These are phyloP conservation scores for Crypturellus undulatus DNA, from an alignment of 2,113 vertebrate species.

Conservation along the genomic window DNA sequence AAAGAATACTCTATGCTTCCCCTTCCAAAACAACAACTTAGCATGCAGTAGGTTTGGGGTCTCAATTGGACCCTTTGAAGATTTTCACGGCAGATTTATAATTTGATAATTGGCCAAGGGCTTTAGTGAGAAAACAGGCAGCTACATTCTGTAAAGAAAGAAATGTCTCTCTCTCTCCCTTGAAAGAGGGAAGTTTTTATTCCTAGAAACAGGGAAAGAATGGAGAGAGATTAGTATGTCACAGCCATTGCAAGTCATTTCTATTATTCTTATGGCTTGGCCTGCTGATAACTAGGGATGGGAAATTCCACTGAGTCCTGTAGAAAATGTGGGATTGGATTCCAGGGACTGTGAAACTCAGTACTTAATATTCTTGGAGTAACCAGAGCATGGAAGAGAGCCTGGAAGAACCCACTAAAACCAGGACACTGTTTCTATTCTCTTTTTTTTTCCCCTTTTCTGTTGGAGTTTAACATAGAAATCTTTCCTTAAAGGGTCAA, in stretches of 20 bases:
- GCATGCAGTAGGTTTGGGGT: neutral
- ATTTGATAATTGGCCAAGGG: constrained; percentile 48
- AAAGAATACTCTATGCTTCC: constrained; percentile 32
- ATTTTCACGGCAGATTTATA: neutral
- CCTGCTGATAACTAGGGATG: neutral
- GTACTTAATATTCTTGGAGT: neutral
- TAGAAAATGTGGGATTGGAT: neutral
- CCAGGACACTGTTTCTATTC: no score
- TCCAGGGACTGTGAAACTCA: neutral
- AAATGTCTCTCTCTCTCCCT: neutral
- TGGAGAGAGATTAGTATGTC: neutral
- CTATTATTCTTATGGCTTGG: neutral
- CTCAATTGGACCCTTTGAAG: constrained; percentile 47
- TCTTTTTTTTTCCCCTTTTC: neutral
- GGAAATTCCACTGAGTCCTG: neutral
- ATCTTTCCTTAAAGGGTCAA: neutral
- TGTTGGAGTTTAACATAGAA: neutral
- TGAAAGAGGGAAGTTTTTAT: neutral
- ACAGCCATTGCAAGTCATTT: neutral
- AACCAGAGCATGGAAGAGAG: neutral
- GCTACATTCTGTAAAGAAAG: neutral
- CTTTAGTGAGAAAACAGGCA: constrained; percentile 17
- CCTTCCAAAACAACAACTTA: neutral
- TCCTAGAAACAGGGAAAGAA: neutral
- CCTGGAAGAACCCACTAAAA: neutral